These are phyloP conservation scores for Andrena hattorfiana DNA, from an alignment of 2,888 invertebrate species.

Conservation along the genomic window DNA sequence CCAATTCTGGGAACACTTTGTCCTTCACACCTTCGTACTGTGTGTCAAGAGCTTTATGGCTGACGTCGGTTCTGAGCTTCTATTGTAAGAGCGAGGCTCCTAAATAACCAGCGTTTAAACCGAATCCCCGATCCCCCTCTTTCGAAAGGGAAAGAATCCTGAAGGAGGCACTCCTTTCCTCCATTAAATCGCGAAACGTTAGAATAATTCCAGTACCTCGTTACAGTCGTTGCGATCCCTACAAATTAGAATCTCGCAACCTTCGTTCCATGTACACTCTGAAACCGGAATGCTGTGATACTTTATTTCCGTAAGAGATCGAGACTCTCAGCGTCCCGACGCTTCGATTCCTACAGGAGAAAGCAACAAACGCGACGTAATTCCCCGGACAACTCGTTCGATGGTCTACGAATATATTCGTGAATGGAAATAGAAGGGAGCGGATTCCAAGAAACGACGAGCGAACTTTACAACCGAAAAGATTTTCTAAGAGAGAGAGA, in stretches of 20 bases:
- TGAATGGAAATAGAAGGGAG: not conserved
- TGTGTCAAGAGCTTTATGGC: slow-evolving; percentile 8
- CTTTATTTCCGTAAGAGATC: slow-evolving; percentile 2
- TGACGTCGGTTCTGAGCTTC: not conserved
- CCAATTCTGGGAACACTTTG: slow-evolving; percentile 28
- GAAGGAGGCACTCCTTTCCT: too few relatives aligned
- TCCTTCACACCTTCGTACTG: slow-evolving; percentile 20
- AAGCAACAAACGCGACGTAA: not conserved
- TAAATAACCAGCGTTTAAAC: slow-evolving; percentile 3
- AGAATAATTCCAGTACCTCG: too few relatives aligned
- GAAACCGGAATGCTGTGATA: not conserved
- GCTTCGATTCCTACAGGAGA: not conserved
- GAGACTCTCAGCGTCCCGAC: not conserved
- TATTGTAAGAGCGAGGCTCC: not conserved
- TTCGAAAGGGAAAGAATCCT: too few relatives aligned
- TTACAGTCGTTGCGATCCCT: too few relatives aligned
- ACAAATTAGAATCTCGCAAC: too few relatives aligned
- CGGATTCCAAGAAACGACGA: not conserved
- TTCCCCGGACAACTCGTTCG: not conserved
- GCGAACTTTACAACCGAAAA: slow-evolving; percentile 50
- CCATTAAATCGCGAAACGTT: too few relatives aligned
- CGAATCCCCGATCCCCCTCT: not conserved
- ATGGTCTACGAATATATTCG: not conserved
- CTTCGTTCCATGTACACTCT: too few relatives aligned
- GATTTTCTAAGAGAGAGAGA: slow-evolving; percentile 20